These are phyloP conservation scores for Cheirogaleus major DNA, from an alignment of 2,797 vertebrate species.

Conservation along the genomic window DNA sequence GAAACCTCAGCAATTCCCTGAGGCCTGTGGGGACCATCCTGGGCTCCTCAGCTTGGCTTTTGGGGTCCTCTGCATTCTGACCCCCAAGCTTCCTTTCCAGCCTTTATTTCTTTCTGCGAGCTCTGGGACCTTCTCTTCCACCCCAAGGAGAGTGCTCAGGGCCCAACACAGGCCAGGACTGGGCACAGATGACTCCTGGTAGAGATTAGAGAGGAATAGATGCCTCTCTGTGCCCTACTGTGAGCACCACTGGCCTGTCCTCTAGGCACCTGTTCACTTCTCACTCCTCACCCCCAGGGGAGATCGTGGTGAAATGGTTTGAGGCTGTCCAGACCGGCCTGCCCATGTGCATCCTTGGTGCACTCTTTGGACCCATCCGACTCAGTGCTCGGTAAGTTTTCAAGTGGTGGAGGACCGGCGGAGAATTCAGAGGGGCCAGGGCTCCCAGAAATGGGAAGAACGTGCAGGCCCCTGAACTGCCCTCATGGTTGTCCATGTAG, in stretches of 20 bases:
- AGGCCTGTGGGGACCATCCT: background rate
- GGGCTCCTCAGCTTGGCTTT: background rate
- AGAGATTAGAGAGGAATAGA: background rate
- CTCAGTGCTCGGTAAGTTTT: conserved; percentile 89
- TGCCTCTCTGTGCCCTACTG: background rate
- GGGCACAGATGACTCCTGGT: background rate
- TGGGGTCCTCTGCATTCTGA: background rate
- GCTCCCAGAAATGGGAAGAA: background rate
- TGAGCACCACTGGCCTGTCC: background rate
- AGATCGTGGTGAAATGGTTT: conserved; percentile 97
- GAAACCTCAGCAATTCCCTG: background rate
- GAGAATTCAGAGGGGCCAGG: background rate
- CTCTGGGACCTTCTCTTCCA: background rate
- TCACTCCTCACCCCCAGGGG: conserved; percentile 86
- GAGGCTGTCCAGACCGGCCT: conserved; percentile 95
- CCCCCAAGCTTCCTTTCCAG: background rate
- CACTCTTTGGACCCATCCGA: conserved; percentile 91
- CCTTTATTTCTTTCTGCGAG: background rate
- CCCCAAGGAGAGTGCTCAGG: background rate
- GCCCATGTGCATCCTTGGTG: conserved; percentile 97
- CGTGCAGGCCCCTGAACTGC: background rate
- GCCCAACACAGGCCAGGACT: background rate
- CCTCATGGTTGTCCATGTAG: background rate
- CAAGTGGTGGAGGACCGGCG: rapidly evolving
- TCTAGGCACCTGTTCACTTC: background rate